Evolutionary conservation across 2,113 vertebrate genomes (phyloP), one percentile per base, ranked within the genome.

Genomic region (Hemiscyllium ocellatum): DNA sequence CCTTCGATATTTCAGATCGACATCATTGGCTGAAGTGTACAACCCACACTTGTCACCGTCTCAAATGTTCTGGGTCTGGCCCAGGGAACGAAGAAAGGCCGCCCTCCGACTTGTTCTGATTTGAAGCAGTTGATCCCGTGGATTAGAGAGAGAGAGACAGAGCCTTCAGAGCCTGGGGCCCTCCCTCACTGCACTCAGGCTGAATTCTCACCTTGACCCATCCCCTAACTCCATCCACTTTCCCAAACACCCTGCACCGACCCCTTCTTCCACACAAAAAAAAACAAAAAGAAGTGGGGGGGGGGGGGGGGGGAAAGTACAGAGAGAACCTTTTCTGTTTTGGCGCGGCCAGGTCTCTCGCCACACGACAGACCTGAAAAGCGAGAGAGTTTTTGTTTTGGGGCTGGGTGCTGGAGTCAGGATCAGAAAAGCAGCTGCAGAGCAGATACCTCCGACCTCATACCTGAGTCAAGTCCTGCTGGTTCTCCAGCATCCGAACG

Each of bases 401-500:
- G 20, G 1, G 47, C n/a, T 26, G 24, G 72, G 20, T 6, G 72
- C n/a, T 26, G 29, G 10, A 12, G n/a, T 42, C 17, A 83, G n/a
- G 37, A 37, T 42, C 15, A 83, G 17, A 19, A 83, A 47, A 90
- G 20, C 52, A 91, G 19, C 24, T n/a, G 56, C 17, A 65, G 52
- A n/a, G 1, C 87, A 8, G 56, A 65, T 37, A 65, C 12, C 66
- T 94, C 33, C 12, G 65, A n/a, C n/a, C 0, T 42, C 97, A 96
- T 97, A 98, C 97, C 97, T 97, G 97, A 0, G 96, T 96, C 97
- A 97, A 96, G 29, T 97, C 97, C 15, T 96, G 96, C 0, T 96
- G 95, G 83, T 95, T 97, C 20, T 97, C 96, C 96, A 97, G 69
- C 90, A 97, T 93, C 96, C 98, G 98, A 95, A 97, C 96, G 47